Evolutionary conservation across 2,888 invertebrate species (phyloP), one percentile per base, ranked within the genome.

Genomic region (Eupithecia tripunctaria): DNA sequence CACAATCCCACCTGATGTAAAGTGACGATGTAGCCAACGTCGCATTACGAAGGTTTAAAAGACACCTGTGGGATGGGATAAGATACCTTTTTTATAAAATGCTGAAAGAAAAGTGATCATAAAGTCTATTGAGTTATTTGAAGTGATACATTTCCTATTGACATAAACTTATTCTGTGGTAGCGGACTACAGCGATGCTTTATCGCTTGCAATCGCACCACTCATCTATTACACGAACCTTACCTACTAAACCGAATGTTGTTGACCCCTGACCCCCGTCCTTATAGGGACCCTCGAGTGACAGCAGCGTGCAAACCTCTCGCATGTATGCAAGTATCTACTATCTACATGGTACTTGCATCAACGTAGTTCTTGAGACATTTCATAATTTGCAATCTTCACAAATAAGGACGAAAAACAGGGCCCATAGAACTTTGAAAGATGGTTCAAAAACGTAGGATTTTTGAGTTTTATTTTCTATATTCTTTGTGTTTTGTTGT

Each of bases 161-260:
- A 56, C 56, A 56, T 5, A 5, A 56, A 56, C 21, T 0, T 59
- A 84, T 80, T 85, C 81, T 79, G 82, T 82, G 79, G 86, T 84
- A 85, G 87, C 87, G 43, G 51, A 56, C 70, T 25, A 71, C 67
- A 68, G 83, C 83, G 86, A 87, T 87, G 85, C 82, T 88, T 91
- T 92, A 93, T 93, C 92, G 83, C 82, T 81, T 76, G 81, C 89
- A 89, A 91, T 93, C 91, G 86, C 86, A 82, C 86, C 84, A 87
- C 87, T 89, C 90, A 91, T 91, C 91, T 92, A 88, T 91, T 90
- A 88, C 88, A 84, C 84, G 84, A 87, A 85, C 85, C 71, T 90
- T 86, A 91, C 89, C 89, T 85, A 91, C 88, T 89, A 87, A 91
- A 90, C 89, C 85, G 84, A 88, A 91, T 89, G 88, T 88, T 88